Evolutionary conservation across 2,113 vertebrate genomes (phyloP).

Genomic region (Apteryx owenii): DNA sequence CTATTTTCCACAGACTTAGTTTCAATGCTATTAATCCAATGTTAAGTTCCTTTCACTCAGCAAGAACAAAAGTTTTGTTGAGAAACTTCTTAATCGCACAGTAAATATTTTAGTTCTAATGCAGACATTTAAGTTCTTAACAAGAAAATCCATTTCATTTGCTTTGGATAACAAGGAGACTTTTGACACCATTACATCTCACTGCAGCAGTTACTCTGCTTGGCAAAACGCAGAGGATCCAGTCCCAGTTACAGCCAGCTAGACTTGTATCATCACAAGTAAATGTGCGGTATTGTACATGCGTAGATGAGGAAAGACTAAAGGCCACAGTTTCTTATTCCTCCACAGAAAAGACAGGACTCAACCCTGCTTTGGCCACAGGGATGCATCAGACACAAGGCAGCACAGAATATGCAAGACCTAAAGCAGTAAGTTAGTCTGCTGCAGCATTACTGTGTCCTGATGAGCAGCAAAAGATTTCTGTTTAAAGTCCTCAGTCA

Average conservation of each 20-base stretch:
- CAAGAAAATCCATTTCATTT: slow-evolving; percentile 33
- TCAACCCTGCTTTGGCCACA: neutral
- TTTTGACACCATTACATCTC: neutral
- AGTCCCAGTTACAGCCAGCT: neutral
- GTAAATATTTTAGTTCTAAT: slow-evolving; percentile 16
- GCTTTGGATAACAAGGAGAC: neutral
- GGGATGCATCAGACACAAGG: rapidly evolving
- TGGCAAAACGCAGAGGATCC: neutral
- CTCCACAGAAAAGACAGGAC: neutral
- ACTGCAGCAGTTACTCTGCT: neutral
- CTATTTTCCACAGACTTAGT: slow-evolving; percentile 20
- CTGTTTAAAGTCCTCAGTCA: neutral
- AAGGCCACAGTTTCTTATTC: neutral
- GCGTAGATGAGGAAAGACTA: neutral
- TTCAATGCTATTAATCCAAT: slow-evolving; percentile 26
- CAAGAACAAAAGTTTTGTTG: slow-evolving; percentile 51
- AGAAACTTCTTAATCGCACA: slow-evolving; percentile 36
- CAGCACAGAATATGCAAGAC: neutral
- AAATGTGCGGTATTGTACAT: rapidly evolving
- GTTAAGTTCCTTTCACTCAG: neutral
- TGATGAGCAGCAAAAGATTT: neutral
- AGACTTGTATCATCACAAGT: neutral
- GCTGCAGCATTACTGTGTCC: rapidly evolving
- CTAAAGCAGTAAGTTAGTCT: neutral
- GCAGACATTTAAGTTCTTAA: slow-evolving; percentile 9